These are phyloP conservation scores for Chromoteleia sp. DNA, from an alignment of 2,888 invertebrate genomes.

Conservation along the genomic window DNA sequence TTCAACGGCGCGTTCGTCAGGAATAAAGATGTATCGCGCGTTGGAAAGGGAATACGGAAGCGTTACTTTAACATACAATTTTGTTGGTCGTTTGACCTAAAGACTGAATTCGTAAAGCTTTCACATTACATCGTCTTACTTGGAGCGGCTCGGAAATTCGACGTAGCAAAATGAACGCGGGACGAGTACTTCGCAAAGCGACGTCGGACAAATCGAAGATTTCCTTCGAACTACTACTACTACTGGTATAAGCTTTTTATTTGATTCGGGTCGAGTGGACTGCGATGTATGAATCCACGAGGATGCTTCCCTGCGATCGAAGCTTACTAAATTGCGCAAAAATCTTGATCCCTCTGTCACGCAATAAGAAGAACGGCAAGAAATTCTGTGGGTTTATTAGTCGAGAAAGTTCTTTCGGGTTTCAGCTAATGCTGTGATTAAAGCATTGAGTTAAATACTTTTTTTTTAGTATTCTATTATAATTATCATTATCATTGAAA, in stretches of 20 bases:
- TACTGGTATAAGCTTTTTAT: constrained; percentile 55
- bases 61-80: constrained; percentile 38
- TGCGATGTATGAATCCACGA: constrained; percentile 59
- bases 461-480: too few species aligned
- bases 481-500: too few species aligned
- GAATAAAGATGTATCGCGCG: too few species aligned
- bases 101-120: constrained; percentile 55
- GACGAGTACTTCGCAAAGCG: constrained; percentile 50
- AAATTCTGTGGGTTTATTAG: background rate
- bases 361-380: constrained; percentile 20
- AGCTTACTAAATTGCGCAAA: constrained; percentile 39
- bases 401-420: background rate
- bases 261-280: constrained; percentile 54
- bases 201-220: constrained; percentile 61
- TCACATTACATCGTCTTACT: constrained; percentile 43
- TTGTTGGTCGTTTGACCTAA: constrained; percentile 38
- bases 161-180: constrained; percentile 33
- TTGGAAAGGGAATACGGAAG: constrained; percentile 35
- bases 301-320: constrained; percentile 43
- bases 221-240: constrained; percentile 46
- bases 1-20: too few species aligned
- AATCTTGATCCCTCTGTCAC: constrained; percentile 24
- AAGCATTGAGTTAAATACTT: too few species aligned
- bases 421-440: background rate
- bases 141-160: constrained; percentile 20